Conservation (phyloP, 2,888 invertebrate genomes). For the Chloroclystis v-ata region DNA sequence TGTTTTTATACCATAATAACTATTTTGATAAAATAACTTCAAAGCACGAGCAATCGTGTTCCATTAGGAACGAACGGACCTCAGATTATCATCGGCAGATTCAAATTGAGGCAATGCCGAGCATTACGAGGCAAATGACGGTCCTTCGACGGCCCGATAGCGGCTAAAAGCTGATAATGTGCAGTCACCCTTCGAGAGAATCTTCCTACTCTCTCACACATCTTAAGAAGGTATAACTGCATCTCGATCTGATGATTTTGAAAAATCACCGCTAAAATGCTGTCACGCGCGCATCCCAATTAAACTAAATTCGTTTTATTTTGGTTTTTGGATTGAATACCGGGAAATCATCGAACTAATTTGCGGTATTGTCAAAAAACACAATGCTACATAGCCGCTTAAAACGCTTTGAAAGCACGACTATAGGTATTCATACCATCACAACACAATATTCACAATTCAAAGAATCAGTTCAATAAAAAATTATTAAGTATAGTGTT, state of each 20-base stretch:
- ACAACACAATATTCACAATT: constrained; percentile 7
- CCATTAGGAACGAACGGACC: constrained; percentile 50
- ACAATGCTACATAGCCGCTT: too few relatives aligned
- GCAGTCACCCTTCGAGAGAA: constrained; percentile 42
- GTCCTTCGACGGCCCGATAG: constrained; percentile 43
- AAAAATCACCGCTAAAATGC: constrained; percentile 49
- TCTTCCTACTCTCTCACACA: constrained; percentile 38
- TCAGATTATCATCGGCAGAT: constrained; percentile 50
- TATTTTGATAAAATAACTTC: constrained; percentile 18
- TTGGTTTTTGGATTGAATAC: constrained; percentile 23
- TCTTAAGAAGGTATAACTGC: constrained; percentile 22
- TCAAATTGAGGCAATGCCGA: constrained; percentile 62
- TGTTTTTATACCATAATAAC: neutral
- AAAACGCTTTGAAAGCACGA: constrained; percentile 6
- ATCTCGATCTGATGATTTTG: constrained; percentile 43
- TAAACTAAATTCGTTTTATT: constrained; percentile 42
- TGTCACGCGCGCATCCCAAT: constrained; percentile 60
- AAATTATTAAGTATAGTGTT: constrained; percentile 36
- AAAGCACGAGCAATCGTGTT: constrained; percentile 30
- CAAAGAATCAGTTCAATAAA: constrained; percentile 28
- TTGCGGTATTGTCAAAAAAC: constrained; percentile 20
- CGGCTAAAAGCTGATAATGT: constrained; percentile 57
- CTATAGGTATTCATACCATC: constrained; percentile 21
- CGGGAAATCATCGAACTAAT: constrained; percentile 15
- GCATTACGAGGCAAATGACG: constrained; percentile 67